Base-by-base conservation (phyloP, 2,113 vertebrate genomes). In the Ochotona princeps region DNA sequence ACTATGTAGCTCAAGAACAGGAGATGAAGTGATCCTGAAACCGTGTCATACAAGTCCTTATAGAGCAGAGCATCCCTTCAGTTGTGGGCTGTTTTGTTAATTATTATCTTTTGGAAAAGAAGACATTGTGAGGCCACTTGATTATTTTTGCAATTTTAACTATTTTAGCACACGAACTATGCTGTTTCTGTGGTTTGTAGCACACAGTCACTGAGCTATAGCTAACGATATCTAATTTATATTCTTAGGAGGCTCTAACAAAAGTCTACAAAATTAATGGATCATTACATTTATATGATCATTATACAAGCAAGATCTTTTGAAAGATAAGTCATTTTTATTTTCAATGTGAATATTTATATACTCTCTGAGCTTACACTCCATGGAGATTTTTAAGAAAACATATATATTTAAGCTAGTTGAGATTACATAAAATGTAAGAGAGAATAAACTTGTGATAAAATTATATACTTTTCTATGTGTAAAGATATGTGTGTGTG, bases 71-170 rank as follows among this genome's bases (percentile, higher is more conserved):
- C 44, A 11, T 61, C 72, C 51, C 25, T 70, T 35, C 66, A 67
- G 30, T 1, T 57, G 32, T 5, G 38, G 38, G 38, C n/a, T 25
- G n/a, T 60, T 7, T 12, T 26, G 20, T 7, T 23, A 69, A 32
- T 17, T 47, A 82, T 83, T 73, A 49, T 73, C 51, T 84, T 54
- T 57, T 73, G 20, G 8, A 70, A 91, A 80, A 78, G 14, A 89
- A 89, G 70, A 85, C 47, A 69, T 30, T 93, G 92, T 66, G 4
- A 91, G 80, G 32, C 6, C 13, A 66, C 17, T 73, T 92, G 14
- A 21, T 54, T 57, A 26, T 70, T 73, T 44, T 85, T 65, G 49
- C 3, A 51, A 63, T 60, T 88, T 38, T 74, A 93, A 78, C 28
- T 75, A 47, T 30, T 83, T 35, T 32, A 82, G 81, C 54, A 79